Evolutionary conservation across 2,113 vertebrate genomes (phyloP).

Genomic region (Harpagus bidentatus): DNA sequence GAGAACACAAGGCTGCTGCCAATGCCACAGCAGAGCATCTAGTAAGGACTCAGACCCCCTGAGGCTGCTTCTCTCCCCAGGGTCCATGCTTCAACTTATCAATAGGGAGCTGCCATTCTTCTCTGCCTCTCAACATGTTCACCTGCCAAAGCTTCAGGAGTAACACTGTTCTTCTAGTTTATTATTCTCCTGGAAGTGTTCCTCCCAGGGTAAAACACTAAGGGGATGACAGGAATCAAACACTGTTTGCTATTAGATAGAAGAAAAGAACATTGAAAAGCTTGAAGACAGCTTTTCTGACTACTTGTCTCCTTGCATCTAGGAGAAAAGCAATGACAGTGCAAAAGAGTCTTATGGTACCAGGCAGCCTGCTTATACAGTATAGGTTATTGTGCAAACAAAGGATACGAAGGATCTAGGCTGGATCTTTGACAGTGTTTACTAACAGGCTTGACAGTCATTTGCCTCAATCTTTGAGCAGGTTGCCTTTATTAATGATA

Average conservation of each 20-base stretch:
- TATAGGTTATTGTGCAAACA: neutral
- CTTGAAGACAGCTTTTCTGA: conserved; percentile 6
- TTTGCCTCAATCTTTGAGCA: neutral
- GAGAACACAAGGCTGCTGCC: neutral
- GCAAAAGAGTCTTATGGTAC: neutral
- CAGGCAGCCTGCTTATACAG: neutral
- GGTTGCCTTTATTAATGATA: neutral
- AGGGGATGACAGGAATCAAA: neutral
- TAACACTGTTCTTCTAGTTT: neutral
- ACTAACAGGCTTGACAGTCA: conserved; percentile 27
- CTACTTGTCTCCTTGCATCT: neutral
- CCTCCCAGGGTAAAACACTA: neutral
- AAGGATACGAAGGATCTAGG: neutral
- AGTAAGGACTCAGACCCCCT: neutral
- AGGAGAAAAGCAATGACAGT: neutral
- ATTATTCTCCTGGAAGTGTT: conserved; percentile 20
- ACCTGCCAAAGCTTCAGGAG: neutral
- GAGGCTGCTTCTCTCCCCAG: neutral
- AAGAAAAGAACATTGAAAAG: neutral
- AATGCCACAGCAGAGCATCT: neutral
- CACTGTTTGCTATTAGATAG: neutral
- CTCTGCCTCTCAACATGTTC: neutral
- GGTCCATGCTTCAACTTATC: neutral
- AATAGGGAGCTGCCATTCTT: neutral
- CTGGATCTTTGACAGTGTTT: conserved; percentile 35